These are phyloP conservation scores for Masnerella sp. DNA, from an alignment of 2,888 invertebrate species.

Conservation along the genomic window DNA sequence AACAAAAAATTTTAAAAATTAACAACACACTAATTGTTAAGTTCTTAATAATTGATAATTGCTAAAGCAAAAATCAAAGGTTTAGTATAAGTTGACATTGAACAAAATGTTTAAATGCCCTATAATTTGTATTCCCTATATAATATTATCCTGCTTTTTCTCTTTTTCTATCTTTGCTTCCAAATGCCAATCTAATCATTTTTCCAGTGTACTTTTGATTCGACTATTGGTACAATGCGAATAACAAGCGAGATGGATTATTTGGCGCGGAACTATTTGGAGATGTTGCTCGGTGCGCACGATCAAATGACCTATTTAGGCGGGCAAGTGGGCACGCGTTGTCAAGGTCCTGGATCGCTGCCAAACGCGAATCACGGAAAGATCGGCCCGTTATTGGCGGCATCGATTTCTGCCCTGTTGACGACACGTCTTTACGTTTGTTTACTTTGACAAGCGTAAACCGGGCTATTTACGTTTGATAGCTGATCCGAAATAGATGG, in stretches of 20 bases:
- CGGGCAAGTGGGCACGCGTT: constrained; percentile 1
- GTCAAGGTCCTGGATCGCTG: constrained; percentile 38
- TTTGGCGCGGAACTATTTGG: constrained; percentile 41
- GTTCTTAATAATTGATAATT: no score
- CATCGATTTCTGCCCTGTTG: constrained; percentile 7
- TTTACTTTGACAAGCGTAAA: constrained; percentile 7
- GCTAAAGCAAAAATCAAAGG: no score
- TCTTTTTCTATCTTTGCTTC: no score
- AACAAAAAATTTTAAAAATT: constrained; percentile 7
- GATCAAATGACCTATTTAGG: constrained; percentile 47
- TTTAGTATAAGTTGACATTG: no score
- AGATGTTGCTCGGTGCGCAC: constrained; percentile 28
- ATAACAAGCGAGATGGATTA: constrained; percentile 25
- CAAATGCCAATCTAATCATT: constrained; percentile 1
- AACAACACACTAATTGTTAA: constrained; percentile 26
- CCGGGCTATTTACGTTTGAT: constrained; percentile 2
- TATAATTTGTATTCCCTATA: no score
- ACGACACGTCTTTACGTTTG: neutral
- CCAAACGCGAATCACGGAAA: constrained; percentile 33
- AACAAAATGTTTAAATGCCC: neutral
- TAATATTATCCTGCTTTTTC: no score
- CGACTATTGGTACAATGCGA: constrained; percentile 13
- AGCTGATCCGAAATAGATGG: constrained; percentile 2
- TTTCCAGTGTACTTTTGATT: neutral
- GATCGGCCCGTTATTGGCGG: constrained; percentile 5